These are phyloP conservation scores for Phocides pigmalion DNA, from an alignment of 1,140 invertebrate genomes.

Conservation along the genomic window DNA sequence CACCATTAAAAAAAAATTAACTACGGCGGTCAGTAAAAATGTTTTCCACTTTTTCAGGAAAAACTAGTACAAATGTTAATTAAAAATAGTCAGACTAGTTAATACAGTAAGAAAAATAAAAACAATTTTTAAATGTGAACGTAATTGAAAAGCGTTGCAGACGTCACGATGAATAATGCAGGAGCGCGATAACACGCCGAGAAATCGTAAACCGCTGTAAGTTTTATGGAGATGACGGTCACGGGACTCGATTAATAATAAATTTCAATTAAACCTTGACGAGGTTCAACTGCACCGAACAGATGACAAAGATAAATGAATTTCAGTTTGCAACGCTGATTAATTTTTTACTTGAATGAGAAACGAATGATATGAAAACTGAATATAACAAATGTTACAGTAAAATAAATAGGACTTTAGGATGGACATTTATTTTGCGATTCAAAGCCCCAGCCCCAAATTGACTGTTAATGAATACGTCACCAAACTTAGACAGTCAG, in stretches of 20 bases:
- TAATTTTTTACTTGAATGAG: neutral
- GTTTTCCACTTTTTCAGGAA: too few species aligned
- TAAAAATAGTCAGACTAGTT: neutral
- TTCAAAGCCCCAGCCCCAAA: too few species aligned
- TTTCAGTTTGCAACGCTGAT: neutral
- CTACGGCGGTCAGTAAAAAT: too few species aligned
- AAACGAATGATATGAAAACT: neutral
- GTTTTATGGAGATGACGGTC: constrained; percentile 7
- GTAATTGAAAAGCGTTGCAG: constrained; percentile 1
- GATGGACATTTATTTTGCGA: too few species aligned
- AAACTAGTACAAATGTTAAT: too few species aligned
- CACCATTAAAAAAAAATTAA: too few species aligned
- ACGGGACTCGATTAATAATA: constrained; percentile 17
- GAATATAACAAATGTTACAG: too few species aligned
- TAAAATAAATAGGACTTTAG: too few species aligned
- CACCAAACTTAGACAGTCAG: too few species aligned
- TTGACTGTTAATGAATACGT: too few species aligned
- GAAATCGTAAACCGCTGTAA: neutral
- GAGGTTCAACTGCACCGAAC: constrained; percentile 11
- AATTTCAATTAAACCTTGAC: constrained; percentile 16
- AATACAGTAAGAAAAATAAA: neutral
- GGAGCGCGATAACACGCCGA: neutral
- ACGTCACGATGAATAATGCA: constrained; percentile 6
- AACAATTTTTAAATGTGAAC: neutral
- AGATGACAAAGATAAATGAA: constrained; percentile 13